These are phyloP conservation scores for Harpalus rufipes DNA, from an alignment of 2,888 invertebrate genomes.

Conservation along the genomic window DNA sequence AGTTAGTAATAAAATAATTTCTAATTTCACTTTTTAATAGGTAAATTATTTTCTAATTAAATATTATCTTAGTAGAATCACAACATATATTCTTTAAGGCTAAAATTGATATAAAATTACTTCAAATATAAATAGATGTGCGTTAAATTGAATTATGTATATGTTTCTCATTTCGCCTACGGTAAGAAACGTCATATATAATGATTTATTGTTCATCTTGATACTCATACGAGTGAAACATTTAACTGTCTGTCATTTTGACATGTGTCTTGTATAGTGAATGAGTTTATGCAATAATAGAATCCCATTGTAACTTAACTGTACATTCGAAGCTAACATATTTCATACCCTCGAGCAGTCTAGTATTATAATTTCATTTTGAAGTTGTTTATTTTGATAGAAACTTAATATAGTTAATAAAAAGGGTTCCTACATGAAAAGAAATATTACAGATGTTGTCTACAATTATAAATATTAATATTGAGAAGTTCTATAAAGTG, in stretches of 20 bases:
- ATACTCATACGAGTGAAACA: not conserved
- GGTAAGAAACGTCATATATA: not conserved
- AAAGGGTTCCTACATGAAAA: no score
- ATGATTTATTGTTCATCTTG: not conserved
- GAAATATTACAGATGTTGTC: no score
- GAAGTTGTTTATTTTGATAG: not conserved
- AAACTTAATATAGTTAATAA: no score
- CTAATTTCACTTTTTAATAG: no score
- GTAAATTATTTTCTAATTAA: no score
- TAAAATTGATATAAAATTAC: no score
- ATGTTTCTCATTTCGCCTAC: not conserved
- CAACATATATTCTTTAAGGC: no score
- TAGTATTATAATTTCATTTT: not conserved
- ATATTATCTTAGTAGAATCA: no score
- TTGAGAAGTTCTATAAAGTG: no score
- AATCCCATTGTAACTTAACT: not conserved
- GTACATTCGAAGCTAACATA: not conserved
- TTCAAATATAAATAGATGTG: not conserved
- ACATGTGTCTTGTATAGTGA: not conserved
- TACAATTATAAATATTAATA: no score
- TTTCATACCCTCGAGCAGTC: not conserved
- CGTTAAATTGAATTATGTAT: not conserved
- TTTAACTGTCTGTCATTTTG: slow-evolving; percentile 2
- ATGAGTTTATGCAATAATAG: slow-evolving; percentile 1
- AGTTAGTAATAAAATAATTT: no score